phyloP scores from a whole-genome alignment of 2,888 invertebrate genomes.

The Eugnorisma glareosa region DNA sequence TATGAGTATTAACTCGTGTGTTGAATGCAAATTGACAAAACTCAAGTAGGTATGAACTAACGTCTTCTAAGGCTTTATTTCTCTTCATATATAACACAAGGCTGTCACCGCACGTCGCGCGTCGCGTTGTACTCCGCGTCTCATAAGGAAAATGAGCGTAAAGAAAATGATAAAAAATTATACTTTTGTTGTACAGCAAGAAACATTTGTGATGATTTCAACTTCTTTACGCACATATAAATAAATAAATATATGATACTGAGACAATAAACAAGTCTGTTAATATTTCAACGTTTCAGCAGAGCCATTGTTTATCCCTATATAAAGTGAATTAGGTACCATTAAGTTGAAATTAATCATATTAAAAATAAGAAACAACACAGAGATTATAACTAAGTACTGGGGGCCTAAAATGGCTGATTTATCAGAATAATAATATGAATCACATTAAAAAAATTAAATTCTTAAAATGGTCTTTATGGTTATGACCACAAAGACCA shows the following conservation, averaged over 20 bases:
- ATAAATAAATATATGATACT: background rate
- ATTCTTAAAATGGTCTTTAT: no score
- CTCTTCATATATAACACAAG: background rate
- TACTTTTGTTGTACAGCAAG: background rate
- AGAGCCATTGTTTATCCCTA: background rate
- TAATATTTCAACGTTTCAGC: background rate
- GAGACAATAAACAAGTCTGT: background rate
- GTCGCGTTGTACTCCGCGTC: background rate
- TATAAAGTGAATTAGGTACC: no score
- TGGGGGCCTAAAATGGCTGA: no score
- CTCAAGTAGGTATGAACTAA: background rate
- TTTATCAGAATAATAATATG: no score
- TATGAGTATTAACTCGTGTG: background rate
- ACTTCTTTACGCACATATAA: background rate
- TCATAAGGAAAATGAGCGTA: constrained; percentile 14
- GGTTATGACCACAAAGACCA: no score
- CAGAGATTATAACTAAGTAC: no score
- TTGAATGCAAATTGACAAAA: background rate
- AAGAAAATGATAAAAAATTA: constrained; percentile 14
- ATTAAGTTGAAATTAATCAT: no score
- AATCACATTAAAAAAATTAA: no score
- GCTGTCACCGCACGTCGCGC: background rate
- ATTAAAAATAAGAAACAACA: no score
- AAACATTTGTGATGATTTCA: constrained; percentile 8
- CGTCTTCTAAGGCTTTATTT: constrained; percentile 11